Evolutionary conservation across 1,140 invertebrate species (phyloP).

Genomic region (Pachypsylla venusta): DNA sequence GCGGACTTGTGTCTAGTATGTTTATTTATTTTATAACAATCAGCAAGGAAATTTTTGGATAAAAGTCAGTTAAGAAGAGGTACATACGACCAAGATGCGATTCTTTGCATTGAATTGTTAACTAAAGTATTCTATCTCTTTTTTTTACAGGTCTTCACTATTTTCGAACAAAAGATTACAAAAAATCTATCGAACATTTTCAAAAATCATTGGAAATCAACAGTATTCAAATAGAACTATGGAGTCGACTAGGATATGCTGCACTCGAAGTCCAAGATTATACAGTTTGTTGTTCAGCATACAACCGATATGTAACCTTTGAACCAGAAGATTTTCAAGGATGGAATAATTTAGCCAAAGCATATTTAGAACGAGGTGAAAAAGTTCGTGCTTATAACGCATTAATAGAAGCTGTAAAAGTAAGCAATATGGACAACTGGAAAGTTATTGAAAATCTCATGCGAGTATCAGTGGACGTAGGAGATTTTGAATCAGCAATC

Average conservation of each 20-base stretch:
- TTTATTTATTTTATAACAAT: no score
- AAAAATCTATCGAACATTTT: slow-evolving; percentile 58
- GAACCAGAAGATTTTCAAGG: slow-evolving; percentile 67
- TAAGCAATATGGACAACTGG: slow-evolving; percentile 90
- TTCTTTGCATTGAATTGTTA: no score
- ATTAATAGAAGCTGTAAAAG: slow-evolving; percentile 71
- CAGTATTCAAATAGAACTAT: slow-evolving; percentile 64
- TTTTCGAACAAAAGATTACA: slow-evolving; percentile 37
- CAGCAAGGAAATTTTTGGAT: no score
- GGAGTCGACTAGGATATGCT: slow-evolving; percentile 74
- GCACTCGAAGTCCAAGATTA: slow-evolving; percentile 64
- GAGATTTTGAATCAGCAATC: slow-evolving; percentile 23
- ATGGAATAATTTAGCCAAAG: slow-evolving; percentile 94
- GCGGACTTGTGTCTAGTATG: no score
- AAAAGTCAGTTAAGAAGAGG: no score
- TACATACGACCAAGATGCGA: no score
- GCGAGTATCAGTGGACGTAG: slow-evolving; percentile 16
- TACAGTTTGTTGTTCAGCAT: slow-evolving; percentile 66
- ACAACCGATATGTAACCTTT: slow-evolving; percentile 68
- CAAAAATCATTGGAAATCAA: slow-evolving; percentile 69
- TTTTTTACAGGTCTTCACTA: neutral
- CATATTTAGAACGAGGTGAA: slow-evolving; percentile 73
- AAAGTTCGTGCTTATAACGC: slow-evolving; percentile 69
- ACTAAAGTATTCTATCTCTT: no score
- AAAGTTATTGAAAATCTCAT: slow-evolving; percentile 94